Evolutionary conservation across 2,888 invertebrate species (phyloP).

Genomic region (Drosophila paracracens): DNA sequence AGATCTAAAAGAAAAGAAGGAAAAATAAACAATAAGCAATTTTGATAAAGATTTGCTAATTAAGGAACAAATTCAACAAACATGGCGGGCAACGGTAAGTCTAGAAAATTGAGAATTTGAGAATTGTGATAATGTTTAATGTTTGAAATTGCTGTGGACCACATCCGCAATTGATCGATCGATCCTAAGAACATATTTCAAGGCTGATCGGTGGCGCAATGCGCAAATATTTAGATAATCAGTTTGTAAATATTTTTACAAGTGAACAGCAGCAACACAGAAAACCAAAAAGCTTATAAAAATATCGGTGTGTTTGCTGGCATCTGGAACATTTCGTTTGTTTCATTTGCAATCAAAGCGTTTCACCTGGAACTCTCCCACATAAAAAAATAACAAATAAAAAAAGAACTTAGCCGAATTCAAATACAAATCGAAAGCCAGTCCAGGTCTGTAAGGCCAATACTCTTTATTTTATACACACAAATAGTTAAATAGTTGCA

Average conservation of each 20-base stretch:
- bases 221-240: constrained; percentile 74
- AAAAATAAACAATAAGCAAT: not conserved
- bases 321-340: constrained; percentile 79
- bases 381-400: not conserved
- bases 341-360: constrained; percentile 79
- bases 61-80: constrained; percentile 6
- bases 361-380: constrained; percentile 31
- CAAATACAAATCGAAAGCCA: constrained; percentile 50
- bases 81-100: constrained; percentile 43
- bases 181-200: constrained; percentile 36
- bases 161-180: constrained; percentile 19
- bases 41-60: not conserved
- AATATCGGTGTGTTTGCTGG: constrained; percentile 43
- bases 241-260: constrained; percentile 79
- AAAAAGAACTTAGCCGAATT: constrained; percentile 33
- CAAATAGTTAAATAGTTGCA: constrained; percentile 39
- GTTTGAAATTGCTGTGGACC: not conserved
- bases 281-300: constrained; percentile 70
- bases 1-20: not conserved
- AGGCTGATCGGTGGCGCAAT: constrained; percentile 29
- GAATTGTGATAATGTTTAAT: not conserved
- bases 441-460: constrained; percentile 56
- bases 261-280: constrained; percentile 34
- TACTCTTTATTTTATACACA: constrained; percentile 11
- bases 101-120: not conserved